Base-by-base conservation (phyloP, 2,888 invertebrate genomes). In the Saturnia pavonia region DNA sequence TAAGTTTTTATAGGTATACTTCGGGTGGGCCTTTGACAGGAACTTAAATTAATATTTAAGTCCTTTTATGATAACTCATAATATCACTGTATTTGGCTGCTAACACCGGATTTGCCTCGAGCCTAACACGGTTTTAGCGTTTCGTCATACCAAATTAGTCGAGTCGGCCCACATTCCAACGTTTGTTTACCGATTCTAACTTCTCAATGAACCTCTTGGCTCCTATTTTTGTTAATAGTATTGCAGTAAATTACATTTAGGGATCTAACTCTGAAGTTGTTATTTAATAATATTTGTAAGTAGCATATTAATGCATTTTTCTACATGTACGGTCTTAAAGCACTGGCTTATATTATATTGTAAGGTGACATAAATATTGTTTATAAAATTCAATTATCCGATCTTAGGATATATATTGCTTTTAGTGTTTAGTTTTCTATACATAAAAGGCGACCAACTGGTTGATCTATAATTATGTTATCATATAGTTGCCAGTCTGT, bases 61-160 rank as follows among this genome's bases (percentile, higher is more conserved):
- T 40, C 40, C 65, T 40, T 65, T 40, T 40, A 65, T 65, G 65
- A 65, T 65, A 65, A 19, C 63, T 65, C 40, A 65, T 65, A 65
- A 40, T 65, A 65, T 40, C 40, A 65, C 40, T 65, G 57, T 60
- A 60, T 60, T 40, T 65, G 40, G 65, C 65, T 40, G 73, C 70
- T 66, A 70, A 68, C 68, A 71, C 68, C 72, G 70, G 71, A 74
- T 72, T 65, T 65, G 65, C 65, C 65, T 65, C 75, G 70, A 75
- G 76, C 74, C 67, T 68, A 73, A 75, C 69, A 68, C 82, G 81
- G 86, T 83, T 84, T 84, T 83, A 78, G 72, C 80, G 78, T 87
- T 87, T 86, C 87, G 87, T 85, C 84, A 86, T 80, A 83, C 78
- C 40, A n/a, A 65, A 65, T 65, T 34, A 40, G 65, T 65, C 40